These are phyloP conservation scores for Pan paniscus DNA, from an alignment of 2,113 vertebrate species.

Conservation along the genomic window DNA sequence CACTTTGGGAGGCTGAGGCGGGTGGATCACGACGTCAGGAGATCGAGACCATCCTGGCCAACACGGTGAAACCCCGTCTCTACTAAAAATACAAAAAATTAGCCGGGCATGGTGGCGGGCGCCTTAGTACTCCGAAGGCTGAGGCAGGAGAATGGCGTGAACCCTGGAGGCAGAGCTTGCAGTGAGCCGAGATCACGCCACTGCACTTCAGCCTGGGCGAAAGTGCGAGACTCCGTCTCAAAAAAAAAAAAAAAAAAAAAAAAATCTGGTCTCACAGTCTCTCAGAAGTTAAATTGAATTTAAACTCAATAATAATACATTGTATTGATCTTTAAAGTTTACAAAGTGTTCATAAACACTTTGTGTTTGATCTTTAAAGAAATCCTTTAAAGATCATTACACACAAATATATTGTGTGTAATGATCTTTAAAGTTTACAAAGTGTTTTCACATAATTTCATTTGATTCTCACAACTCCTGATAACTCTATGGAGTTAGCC, in stretches of 20 bases:
- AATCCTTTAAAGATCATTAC: not conserved
- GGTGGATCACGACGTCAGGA: too few relatives aligned
- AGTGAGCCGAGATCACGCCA: too few relatives aligned
- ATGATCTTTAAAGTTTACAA: conserved; percentile 11
- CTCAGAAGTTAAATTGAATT: conserved; percentile 50
- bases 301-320: not conserved
- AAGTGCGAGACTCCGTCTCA: too few relatives aligned
- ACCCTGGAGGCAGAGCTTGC: too few relatives aligned
- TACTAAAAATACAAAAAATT: too few relatives aligned
- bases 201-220: too few relatives aligned
- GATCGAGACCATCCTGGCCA: too few relatives aligned
- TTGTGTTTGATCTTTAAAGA: conserved; percentile 23
- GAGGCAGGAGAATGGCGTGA: too few relatives aligned
- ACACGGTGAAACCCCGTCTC: too few relatives aligned
- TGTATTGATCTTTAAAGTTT: not conserved
- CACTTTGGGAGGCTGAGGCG: too few relatives aligned
- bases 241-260: not conserved
- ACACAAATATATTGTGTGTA: not conserved
- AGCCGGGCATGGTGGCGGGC: too few relatives aligned
- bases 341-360: not conserved
- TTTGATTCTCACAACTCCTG: not conserved
- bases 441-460: conserved; percentile 22
- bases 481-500: not conserved
- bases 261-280: not conserved
- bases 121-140: too few relatives aligned